Percentiles rank a stretch among this genome's conserved stretches.
These are phyloP conservation scores for Oreochromis niloticus DNA, from an alignment of 2,113 vertebrate genomes.

Conservation along the genomic window DNA sequence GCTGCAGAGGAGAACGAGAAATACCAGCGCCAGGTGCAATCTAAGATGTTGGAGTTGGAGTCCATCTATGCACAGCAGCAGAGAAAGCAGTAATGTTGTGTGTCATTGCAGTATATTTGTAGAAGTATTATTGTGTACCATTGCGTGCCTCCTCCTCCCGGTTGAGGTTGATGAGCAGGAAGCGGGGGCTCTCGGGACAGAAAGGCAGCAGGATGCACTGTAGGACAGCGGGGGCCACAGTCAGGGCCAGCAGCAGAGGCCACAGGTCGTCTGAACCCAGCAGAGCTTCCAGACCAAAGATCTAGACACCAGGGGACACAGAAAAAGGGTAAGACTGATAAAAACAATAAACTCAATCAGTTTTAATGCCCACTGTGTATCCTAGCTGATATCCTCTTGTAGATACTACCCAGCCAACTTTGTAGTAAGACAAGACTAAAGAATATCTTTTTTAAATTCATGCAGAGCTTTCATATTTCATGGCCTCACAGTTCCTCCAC, in stretches of 20 bases:
- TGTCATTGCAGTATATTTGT: not conserved
- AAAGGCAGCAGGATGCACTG: conserved; percentile 75
- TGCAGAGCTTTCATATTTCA: not conserved
- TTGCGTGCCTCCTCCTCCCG: conserved; percentile 72
- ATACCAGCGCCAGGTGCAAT: not conserved
- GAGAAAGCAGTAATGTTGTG: not conserved
- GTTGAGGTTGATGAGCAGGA: conserved; percentile 77
- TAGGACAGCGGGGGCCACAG: conserved; percentile 64
- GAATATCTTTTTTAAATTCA: not conserved
- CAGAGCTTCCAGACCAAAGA: conserved; percentile 71
- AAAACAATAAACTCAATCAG: not conserved
- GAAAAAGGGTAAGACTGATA: not conserved
- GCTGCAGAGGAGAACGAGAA: not conserved
- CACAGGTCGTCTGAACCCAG: conserved; percentile 70
- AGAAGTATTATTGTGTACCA: conserved; percentile 30
- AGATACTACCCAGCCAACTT: not conserved
- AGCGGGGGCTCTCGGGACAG: conserved; percentile 76
- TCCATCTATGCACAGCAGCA: not conserved
- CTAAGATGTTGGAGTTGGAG: not conserved
- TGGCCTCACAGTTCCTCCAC: fast-evolving
- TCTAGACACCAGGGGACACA: conserved; percentile 15
- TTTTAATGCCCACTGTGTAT: not conserved
- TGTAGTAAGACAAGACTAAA: not conserved
- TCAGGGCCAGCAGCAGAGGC: conserved; percentile 71
- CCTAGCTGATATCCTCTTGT: not conserved